phyloP scores from a whole-genome alignment of 2,113 vertebrate species.

The Lota lota region DNA sequence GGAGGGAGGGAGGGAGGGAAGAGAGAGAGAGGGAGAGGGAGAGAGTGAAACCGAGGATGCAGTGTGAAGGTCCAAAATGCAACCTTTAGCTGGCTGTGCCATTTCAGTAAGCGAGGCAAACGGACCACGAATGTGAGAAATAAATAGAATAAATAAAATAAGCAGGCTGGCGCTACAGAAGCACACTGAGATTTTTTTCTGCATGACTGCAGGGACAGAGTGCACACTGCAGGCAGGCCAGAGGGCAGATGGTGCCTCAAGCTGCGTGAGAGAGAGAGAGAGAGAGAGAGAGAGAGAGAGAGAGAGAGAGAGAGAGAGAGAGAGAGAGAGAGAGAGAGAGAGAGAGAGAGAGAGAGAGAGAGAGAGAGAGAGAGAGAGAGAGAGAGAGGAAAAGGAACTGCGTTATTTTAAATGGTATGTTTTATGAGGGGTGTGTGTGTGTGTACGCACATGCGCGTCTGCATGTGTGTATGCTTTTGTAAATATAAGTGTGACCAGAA shows the following conservation, averaged over 20 bases:
- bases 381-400: too few species aligned
- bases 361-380: too few species aligned
- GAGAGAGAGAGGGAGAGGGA: slow-evolving; percentile 10
- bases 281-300: slow-evolving; percentile 38
- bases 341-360: too few species aligned
- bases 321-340: too few species aligned
- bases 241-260: slow-evolving; percentile 64
- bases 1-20: slow-evolving; percentile 13
- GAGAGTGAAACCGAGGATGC: neutral
- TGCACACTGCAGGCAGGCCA: slow-evolving; percentile 40
- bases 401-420: too few species aligned
- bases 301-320: too few species aligned
- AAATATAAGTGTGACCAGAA: too few species aligned
- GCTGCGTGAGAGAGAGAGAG: slow-evolving; percentile 48
- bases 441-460: neutral
- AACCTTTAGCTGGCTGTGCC: slow-evolving; percentile 7
- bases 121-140: slow-evolving; percentile 39
- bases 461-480: neutral
- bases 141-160: slow-evolving; percentile 15
- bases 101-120: slow-evolving; percentile 31
- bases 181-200: slow-evolving; percentile 55
- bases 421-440: neutral
- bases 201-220: slow-evolving; percentile 52
- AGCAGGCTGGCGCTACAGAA: slow-evolving; percentile 34
- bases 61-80: neutral